Evolutionary conservation across 2,888 invertebrate species (phyloP), one percentile per base, ranked within the genome.

Genomic region (Aethes cnicana): DNA sequence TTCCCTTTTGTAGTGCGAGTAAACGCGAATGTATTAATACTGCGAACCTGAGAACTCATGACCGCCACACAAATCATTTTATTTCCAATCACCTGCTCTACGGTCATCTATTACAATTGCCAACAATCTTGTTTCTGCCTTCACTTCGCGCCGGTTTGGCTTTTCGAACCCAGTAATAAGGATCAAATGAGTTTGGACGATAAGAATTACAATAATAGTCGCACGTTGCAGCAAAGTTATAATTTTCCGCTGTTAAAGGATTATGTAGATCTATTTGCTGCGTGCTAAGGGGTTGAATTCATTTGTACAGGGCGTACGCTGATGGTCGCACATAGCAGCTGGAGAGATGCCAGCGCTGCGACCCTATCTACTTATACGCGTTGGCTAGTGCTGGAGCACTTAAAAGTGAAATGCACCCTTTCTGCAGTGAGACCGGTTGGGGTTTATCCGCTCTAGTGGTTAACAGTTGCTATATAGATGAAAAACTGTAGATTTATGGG

Each of bases 361-460:
- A 20, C 21, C 26, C 28, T 28, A 42, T 36, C 37, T 46, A 50
- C 42, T 50, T 43, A 43, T 36, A 50, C 47, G 48, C 44, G 9
- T 33, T 46, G 44, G 44, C 44, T 46, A 46, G 52, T 46, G 50
- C 33, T 37, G 39, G 44, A 43, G 18, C 43, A 36, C 49, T 50
- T 50, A 50, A 50, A 43, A 50, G 50, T 50, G 50, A 50, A 50
- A 50, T 50, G 50, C 50, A 44, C 50, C 50, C 50, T 44, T 50
- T 28, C 36, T 23, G 23, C 21, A 39, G 4, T 4, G 36, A 35
- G 35, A 37, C 36, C 43, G 50, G 43, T 50, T 21, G 42, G 23
- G 16, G 23, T 18, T 3, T 9, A 12, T n/a, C 23, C 21, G 21
- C 14, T 23, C 16, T 16, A 14, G 37, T 37, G 16, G 23, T 25